phyloP scores from a whole-genome alignment of 2,888 invertebrate genomes.

The Epinotia brunnichana region DNA sequence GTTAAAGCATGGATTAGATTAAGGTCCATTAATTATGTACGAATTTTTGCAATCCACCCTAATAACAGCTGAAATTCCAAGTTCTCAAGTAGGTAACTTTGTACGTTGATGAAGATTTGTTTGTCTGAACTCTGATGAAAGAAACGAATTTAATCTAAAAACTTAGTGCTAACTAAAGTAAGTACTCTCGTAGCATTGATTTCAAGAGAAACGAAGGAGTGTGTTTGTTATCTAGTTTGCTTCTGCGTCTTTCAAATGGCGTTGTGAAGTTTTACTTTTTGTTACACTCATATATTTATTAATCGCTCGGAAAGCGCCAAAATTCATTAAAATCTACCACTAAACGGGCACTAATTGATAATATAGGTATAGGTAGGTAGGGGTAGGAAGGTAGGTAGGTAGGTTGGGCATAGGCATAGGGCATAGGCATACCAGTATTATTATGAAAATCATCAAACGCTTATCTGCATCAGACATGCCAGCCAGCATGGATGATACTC shows the following conservation, averaged over 20 bases:
- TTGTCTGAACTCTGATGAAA: conserved; percentile 15
- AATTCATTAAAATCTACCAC: no score
- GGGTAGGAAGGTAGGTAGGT: no score
- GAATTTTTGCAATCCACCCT: no score
- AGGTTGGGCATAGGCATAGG: background rate
- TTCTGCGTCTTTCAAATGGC: background rate
- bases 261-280: background rate
- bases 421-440: background rate
- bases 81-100: conserved; percentile 11
- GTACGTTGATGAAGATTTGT: conserved; percentile 6
- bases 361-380: no score
- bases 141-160: background rate
- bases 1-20: no score
- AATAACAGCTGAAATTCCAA: background rate
- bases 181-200: background rate
- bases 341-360: no score
- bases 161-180: background rate
- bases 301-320: no score
- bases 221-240: background rate
- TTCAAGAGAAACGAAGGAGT: background rate
- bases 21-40: no score
- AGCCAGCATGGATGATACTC: conserved; percentile 7
- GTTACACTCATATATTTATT: no score
- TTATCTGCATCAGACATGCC: background rate
- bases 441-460: background rate